Conservation (phyloP, 2,888 invertebrate species). For the Phortica magna region DNA sequence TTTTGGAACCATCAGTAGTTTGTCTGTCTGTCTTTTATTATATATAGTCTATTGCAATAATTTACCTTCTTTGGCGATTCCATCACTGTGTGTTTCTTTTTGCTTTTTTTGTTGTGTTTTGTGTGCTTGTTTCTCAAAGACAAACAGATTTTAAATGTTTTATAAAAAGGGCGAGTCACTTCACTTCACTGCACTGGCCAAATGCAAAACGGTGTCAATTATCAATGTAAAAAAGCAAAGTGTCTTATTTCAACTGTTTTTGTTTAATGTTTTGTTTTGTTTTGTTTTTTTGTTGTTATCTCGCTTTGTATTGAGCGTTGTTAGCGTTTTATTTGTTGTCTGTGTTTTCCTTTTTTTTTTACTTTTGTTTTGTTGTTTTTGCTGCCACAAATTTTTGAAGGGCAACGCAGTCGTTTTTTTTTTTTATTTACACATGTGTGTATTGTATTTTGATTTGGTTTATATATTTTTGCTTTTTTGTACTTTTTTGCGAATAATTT, state of each 20-base stretch:
- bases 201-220: slow-evolving; percentile 39
- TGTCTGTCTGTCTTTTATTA: too few relatives aligned
- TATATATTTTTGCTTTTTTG: slow-evolving; percentile 34
- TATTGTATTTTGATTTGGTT: slow-evolving; percentile 30
- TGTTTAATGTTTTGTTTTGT: slow-evolving; percentile 30
- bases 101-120: slow-evolving; percentile 19
- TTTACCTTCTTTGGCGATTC: slow-evolving; percentile 72
- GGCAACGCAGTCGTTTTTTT: slow-evolving; percentile 32
- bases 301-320: background rate
- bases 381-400: slow-evolving; percentile 16
- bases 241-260: background rate
- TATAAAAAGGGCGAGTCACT: background rate
- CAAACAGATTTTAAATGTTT: background rate
- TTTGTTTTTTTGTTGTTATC: slow-evolving; percentile 6
- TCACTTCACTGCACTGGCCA: background rate
- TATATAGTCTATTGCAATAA: slow-evolving; percentile 25
- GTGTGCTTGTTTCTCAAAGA: slow-evolving; percentile 10
- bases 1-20: background rate
- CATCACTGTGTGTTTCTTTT: slow-evolving; percentile 41
- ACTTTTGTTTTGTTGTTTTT: background rate
- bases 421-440: slow-evolving; percentile 22
- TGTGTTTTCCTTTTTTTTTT: background rate
- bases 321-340: background rate
- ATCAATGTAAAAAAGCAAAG: slow-evolving; percentile 8
- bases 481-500: slow-evolving; percentile 37